phyloP scores from a whole-genome alignment of 2,113 vertebrate species.

The Apeltes quadracus region DNA sequence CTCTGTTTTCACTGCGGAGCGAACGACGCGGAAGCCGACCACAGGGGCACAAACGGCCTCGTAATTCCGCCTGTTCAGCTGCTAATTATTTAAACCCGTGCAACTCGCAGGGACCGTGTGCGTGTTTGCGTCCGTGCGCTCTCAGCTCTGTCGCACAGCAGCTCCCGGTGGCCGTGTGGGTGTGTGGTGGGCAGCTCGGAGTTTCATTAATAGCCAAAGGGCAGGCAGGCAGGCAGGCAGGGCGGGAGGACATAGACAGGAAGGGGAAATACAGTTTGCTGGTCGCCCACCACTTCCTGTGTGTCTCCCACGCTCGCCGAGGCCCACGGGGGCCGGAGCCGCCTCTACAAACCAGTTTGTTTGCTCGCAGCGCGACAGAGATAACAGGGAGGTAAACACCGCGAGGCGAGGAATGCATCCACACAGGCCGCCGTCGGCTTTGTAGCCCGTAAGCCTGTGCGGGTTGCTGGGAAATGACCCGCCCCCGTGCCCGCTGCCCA shows the following conservation, averaged over 20 bases:
- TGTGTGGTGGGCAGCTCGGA: constrained; percentile 78
- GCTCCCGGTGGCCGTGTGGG: constrained; percentile 78
- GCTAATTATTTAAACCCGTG: no score
- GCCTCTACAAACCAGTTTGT: constrained; percentile 73
- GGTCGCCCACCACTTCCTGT: constrained; percentile 84
- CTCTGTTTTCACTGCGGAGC: neutral
- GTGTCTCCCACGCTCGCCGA: constrained; percentile 74
- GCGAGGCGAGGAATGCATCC: constrained; percentile 36
- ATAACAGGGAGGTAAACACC: constrained; percentile 53
- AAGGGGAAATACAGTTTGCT: constrained; percentile 83
- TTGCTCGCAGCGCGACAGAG: constrained; percentile 54
- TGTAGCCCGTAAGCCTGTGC: constrained; percentile 40
- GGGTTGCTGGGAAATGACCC: constrained; percentile 30
- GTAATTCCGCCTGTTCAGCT: no score
- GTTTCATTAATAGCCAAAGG: constrained; percentile 82
- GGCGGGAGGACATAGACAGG: constrained; percentile 79
- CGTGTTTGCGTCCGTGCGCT: constrained; percentile 21
- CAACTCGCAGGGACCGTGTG: no score
- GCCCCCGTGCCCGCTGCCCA: constrained; percentile 10
- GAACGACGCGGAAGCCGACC: no score
- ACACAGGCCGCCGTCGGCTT: constrained; percentile 9
- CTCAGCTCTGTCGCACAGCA: constrained; percentile 45
- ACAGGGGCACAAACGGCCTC: no score
- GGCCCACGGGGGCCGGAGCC: constrained; percentile 72
- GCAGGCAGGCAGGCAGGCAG: constrained; percentile 70